These are phyloP conservation scores for Cecropterus lyciades DNA, from an alignment of 1,140 invertebrate species.

Conservation along the genomic window DNA sequence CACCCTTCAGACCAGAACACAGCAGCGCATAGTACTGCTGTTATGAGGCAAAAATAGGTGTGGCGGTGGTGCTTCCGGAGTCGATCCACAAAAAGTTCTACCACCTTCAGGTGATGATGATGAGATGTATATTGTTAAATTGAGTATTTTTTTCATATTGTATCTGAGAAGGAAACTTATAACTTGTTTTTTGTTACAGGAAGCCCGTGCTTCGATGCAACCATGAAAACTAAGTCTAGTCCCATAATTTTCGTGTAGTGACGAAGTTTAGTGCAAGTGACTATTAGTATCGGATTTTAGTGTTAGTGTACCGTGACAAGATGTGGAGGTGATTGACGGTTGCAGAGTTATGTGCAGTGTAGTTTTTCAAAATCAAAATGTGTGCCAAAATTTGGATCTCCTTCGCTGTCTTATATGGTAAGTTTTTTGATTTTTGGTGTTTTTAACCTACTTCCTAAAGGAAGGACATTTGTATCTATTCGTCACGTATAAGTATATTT, in stretches of 20 bases:
- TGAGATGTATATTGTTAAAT: too few species aligned
- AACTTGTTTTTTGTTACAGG: constrained; percentile 44
- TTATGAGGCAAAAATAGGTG: too few species aligned
- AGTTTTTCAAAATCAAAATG: constrained; percentile 51
- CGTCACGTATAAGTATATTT: too few species aligned
- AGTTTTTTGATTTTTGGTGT: constrained; percentile 42
- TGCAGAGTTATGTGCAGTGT: constrained; percentile 59
- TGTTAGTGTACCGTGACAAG: constrained; percentile 44
- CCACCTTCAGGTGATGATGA: too few species aligned
- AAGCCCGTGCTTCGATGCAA: constrained; percentile 5
- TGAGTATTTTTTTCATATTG: too few species aligned
- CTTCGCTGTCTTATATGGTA: constrained; percentile 57
- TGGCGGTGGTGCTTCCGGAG: too few species aligned
- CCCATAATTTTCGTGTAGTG: neutral
- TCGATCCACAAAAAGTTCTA: too few species aligned
- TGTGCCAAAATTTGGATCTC: constrained; percentile 59
- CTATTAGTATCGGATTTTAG: constrained; percentile 17
- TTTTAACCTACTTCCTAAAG: too few species aligned
- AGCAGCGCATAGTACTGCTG: too few species aligned
- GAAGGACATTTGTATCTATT: too few species aligned
- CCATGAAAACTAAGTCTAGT: constrained; percentile 19
- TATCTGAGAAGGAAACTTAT: too few species aligned
- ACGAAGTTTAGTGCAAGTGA: neutral
- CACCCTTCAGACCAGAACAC: too few species aligned
- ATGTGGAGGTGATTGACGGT: constrained; percentile 61